phyloP scores from a whole-genome alignment of 2,888 invertebrate genomes.

The Drosophila bunnanda region DNA sequence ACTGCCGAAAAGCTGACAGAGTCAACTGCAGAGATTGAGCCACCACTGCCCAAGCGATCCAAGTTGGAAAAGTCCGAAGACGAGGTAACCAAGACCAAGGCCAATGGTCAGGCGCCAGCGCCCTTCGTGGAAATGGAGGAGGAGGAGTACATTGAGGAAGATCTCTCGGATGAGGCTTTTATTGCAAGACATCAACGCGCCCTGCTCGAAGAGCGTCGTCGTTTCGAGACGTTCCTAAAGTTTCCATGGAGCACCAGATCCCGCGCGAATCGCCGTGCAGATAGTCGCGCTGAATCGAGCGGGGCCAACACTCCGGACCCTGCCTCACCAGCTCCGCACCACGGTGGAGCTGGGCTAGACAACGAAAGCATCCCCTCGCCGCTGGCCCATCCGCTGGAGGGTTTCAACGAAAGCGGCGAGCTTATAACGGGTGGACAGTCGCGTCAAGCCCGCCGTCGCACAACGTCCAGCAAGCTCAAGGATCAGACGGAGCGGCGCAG shows the following conservation, averaged over 20 bases:
- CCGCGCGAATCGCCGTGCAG: constrained; percentile 88
- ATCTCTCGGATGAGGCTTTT: constrained; percentile 91
- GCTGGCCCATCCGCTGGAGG: constrained; percentile 80
- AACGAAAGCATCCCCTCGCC: constrained; percentile 85
- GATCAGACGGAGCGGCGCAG: constrained; percentile 83
- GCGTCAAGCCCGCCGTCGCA: constrained; percentile 82
- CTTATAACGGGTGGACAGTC: constrained; percentile 45
- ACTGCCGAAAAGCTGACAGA: background rate
- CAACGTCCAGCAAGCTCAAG: constrained; percentile 81
- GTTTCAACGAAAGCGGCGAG: constrained; percentile 56
- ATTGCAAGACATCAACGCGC: constrained; percentile 89
- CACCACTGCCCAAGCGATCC: constrained; percentile 58
- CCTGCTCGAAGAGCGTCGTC: constrained; percentile 90
- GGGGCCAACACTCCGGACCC: constrained; percentile 91
- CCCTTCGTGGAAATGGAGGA: constrained; percentile 5
- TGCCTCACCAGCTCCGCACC: constrained; percentile 86
- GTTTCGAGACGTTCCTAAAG: constrained; percentile 85
- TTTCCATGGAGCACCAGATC: constrained; percentile 85
- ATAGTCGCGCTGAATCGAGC: constrained; percentile 89
- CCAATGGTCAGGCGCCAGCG: constrained; percentile 17
- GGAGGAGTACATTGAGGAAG: constrained; percentile 87
- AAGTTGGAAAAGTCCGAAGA: constrained; percentile 29
- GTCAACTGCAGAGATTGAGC: constrained; percentile 4
- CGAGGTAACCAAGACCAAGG: constrained; percentile 5
- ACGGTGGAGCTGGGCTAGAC: constrained; percentile 74